A percentile compares a stretch with the other conserved stretches of the same genome.
Evolutionary conservation across 2,113 vertebrate species (phyloP).

Genomic region (Stercorarius parasiticus): DNA sequence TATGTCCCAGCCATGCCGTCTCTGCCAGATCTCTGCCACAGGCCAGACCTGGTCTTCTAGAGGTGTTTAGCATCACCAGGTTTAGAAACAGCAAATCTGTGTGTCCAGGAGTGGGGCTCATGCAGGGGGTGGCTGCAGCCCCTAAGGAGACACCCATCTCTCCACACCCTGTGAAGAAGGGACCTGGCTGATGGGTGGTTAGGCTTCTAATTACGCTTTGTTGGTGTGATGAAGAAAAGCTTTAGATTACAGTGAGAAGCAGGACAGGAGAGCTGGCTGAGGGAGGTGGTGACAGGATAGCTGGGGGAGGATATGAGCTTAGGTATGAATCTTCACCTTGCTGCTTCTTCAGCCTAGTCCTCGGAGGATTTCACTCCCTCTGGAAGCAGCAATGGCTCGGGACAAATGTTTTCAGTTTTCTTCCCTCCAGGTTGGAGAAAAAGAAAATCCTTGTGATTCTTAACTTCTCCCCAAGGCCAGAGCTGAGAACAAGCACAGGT

Average conservation of each 20-base stretch:
- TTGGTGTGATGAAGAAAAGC: not conserved
- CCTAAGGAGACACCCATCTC: not conserved
- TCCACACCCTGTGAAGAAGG: not conserved
- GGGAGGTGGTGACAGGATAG: not conserved
- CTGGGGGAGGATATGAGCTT: not conserved
- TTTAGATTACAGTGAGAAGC: not conserved
- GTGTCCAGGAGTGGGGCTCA: not conserved
- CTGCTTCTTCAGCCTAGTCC: not conserved
- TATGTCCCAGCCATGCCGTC: fast-evolving
- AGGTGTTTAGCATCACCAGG: not conserved
- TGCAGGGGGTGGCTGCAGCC: not conserved
- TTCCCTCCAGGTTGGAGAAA: not conserved
- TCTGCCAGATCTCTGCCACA: not conserved
- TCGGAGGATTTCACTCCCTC: not conserved
- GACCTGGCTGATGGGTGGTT: not conserved
- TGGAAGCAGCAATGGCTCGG: not conserved
- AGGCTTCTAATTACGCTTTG: not conserved
- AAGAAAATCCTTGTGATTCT: not conserved
- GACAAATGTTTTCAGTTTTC: not conserved
- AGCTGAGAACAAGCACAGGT: not conserved
- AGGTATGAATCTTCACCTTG: not conserved
- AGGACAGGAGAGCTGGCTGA: not conserved
- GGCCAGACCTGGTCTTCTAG: not conserved
- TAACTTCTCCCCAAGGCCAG: not conserved
- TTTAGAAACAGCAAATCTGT: not conserved